Conservation (phyloP, 37 sponge, comb jelly and placozoan species). For the Haliclona indistincta region DNA sequence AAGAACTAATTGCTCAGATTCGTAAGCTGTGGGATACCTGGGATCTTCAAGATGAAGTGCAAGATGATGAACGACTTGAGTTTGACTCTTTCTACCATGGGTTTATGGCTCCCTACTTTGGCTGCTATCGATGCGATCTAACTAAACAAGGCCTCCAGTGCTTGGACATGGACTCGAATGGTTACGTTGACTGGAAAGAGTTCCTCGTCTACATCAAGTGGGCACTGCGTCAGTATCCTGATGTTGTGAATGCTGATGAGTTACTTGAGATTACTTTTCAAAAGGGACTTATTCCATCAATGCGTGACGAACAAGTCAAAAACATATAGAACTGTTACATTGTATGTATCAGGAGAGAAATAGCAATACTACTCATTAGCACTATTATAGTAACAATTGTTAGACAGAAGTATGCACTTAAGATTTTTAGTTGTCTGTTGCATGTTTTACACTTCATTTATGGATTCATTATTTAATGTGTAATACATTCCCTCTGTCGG, state of each 20-base stretch:
- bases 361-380: no score
- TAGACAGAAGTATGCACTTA: no score
- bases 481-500: no score
- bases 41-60: conserved; percentile 52
- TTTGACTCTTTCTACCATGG: conserved; percentile 85
- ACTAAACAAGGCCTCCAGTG: conserved; percentile 63
- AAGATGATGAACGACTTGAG: conserved; percentile 55
- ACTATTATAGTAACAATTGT: no score
- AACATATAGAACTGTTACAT: no score
- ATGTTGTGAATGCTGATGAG: conserved; percentile 37
- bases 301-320: conserved; percentile 69
- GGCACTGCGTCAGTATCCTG: conserved; percentile 82
- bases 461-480: no score
- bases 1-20: conserved; percentile 60
- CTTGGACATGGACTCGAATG: conserved; percentile 84
- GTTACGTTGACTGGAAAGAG: conserved; percentile 81
- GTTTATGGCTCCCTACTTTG: conserved; percentile 90
- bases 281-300: conserved; percentile 85
- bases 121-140: conserved; percentile 76
- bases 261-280: conserved; percentile 59
- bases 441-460: no score
- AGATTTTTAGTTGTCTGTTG: no score
- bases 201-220: conserved; percentile 82
- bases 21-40: conserved; percentile 70
- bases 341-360: no score